Evolutionary conservation across 2,888 invertebrate species (phyloP).

Genomic region (Coenonympha arcania): DNA sequence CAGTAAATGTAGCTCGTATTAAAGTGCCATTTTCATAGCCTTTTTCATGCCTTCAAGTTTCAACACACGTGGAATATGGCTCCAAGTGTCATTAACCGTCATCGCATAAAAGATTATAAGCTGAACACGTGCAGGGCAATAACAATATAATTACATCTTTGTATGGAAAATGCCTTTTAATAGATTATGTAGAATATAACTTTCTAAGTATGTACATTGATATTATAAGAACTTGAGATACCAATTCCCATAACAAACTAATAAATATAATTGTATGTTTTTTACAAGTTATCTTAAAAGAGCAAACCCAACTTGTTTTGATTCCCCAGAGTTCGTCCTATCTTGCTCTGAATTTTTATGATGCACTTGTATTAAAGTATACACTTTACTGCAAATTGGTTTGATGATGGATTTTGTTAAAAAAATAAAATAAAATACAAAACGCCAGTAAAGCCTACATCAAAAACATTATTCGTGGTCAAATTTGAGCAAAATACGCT

Average conservation of each 20-base stretch:
- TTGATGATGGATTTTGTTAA: not conserved
- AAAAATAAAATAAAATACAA: not conserved
- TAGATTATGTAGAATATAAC: not conserved
- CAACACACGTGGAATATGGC: constrained; percentile 7
- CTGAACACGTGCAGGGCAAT: constrained; percentile 8
- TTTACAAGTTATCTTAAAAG: not conserved
- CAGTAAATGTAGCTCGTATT: not conserved
- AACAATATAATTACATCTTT: not conserved
- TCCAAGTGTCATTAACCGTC: constrained; percentile 6
- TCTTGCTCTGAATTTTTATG: not conserved
- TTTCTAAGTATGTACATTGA: not conserved
- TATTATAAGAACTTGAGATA: not conserved
- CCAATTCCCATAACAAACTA: not conserved
- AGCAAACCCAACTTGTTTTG: not conserved
- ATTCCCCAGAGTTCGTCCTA: not conserved
- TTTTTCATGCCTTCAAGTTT: constrained; percentile 8
- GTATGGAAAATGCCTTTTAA: not conserved
- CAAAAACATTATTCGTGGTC: too few species aligned
- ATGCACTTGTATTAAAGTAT: not conserved
- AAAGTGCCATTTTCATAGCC: constrained; percentile 8
- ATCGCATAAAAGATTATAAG: constrained; percentile 11
- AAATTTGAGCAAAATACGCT: too few species aligned
- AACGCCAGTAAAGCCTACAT: too few species aligned
- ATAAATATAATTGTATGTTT: not conserved
- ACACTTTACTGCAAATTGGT: constrained; percentile 9